Conservation (phyloP, 2,113 vertebrate genomes). For the Cyphomyrus discorhynchus region DNA sequence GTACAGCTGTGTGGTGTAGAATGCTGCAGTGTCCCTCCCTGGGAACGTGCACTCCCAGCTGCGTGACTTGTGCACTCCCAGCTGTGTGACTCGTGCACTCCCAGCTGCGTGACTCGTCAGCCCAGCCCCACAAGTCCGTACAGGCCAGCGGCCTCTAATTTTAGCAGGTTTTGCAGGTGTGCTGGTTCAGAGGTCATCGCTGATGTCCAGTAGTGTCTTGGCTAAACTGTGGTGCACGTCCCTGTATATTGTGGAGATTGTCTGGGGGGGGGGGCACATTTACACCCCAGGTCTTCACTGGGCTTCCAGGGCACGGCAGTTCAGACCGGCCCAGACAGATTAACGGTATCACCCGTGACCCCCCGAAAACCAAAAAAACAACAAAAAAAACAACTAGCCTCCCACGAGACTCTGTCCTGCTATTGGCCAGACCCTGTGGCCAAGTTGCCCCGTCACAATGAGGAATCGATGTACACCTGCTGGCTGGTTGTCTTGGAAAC, state of each 20-base stretch:
- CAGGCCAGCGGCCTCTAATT: neutral
- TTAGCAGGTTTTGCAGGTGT: neutral
- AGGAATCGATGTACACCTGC: conserved; percentile 32
- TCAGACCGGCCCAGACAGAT: conserved; percentile 39
- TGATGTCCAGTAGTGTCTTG: neutral
- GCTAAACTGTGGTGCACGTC: neutral
- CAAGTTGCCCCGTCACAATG: conserved; percentile 31
- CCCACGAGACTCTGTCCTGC: conserved; percentile 19
- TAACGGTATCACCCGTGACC: conserved; percentile 38
- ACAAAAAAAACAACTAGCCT: neutral
- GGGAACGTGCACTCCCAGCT: neutral
- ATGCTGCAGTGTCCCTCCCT: neutral
- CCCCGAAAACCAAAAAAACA: no score
- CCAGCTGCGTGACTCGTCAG: neutral
- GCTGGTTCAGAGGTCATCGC: neutral
- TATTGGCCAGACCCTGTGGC: conserved; percentile 34
- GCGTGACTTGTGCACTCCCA: neutral
- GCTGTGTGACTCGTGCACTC: neutral
- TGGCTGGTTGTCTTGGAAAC: conserved; percentile 39
- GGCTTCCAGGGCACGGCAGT: neutral
- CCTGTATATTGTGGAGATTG: neutral
- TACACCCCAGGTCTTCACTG: neutral
- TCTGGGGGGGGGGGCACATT: no score
- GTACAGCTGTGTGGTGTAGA: neutral
- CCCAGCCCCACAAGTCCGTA: neutral